Evolutionary conservation across 2,888 invertebrate genomes (phyloP).

Genomic region (Drosophila pegasa): DNA sequence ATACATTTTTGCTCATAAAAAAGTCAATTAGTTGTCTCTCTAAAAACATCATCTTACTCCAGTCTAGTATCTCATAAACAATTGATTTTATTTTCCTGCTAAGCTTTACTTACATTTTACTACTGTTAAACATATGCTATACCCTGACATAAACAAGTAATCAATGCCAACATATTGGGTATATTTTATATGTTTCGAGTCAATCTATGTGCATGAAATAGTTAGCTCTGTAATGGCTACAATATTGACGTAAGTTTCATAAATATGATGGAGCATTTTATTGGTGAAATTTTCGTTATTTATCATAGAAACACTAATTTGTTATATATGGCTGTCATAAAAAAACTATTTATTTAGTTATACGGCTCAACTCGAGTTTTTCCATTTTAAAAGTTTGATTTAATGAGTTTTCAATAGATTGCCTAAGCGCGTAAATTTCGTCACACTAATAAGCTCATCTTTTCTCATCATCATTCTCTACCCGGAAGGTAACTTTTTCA

Average conservation of each 20-base stretch:
- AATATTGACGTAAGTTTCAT: constrained; percentile 3
- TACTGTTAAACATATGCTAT: background rate
- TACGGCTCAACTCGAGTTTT: constrained; percentile 17
- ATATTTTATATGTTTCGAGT: background rate
- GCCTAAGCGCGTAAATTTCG: constrained; percentile 53
- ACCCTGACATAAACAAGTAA: background rate
- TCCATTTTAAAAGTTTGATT: constrained; percentile 15
- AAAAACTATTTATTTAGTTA: constrained; percentile 43
- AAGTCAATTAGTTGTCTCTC: constrained; percentile 17
- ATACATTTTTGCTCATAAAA: constrained; percentile 13
- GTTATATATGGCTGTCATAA: constrained; percentile 24
- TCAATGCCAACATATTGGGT: background rate
- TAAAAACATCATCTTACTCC: constrained; percentile 21
- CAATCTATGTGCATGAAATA: background rate
- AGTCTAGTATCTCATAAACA: constrained; percentile 18
- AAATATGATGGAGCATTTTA: constrained; percentile 12
- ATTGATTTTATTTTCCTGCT: constrained; percentile 8
- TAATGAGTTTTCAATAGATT: constrained; percentile 59
- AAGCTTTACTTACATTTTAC: constrained; percentile 9
- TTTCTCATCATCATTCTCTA: constrained; percentile 57
- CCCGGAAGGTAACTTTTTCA: constrained; percentile 42
- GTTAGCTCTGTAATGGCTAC: background rate
- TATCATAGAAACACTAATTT: constrained; percentile 31
- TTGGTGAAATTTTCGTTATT: constrained; percentile 27
- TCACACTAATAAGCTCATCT: constrained; percentile 47